phyloP scores from a whole-genome alignment of 1,140 invertebrate genomes.

The Homalodisca vitripennis region DNA sequence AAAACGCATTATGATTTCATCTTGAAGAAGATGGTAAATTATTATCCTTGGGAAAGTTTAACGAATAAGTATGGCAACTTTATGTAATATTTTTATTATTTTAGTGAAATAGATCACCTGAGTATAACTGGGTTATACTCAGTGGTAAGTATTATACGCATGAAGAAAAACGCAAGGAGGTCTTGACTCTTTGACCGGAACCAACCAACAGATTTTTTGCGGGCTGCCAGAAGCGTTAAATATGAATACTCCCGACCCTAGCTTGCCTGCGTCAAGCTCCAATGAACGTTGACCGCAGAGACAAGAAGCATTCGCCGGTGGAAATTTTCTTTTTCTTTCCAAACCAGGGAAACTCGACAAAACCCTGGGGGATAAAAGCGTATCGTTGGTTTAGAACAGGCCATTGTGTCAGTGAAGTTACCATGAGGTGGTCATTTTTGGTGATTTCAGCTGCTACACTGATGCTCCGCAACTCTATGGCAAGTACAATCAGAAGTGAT shows the following conservation, averaged over 20 bases:
- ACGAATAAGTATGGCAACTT: too few species aligned
- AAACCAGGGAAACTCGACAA: background rate
- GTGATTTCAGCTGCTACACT: background rate
- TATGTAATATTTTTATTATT: too few species aligned
- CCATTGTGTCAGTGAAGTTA: background rate
- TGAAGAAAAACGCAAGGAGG: too few species aligned
- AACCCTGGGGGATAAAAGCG: background rate
- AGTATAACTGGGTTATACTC: too few species aligned
- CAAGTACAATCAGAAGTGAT: background rate
- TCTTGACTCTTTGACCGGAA: too few species aligned
- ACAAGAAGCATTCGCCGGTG: background rate
- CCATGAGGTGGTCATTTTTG: background rate
- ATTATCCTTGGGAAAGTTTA: too few species aligned
- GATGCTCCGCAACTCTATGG: background rate
- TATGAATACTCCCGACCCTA: conserved; percentile 11
- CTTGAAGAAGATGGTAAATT: too few species aligned
- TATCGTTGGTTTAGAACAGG: background rate
- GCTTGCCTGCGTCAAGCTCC: conserved; percentile 2
- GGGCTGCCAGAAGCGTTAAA: background rate
- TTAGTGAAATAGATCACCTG: too few species aligned
- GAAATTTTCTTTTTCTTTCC: conserved; percentile 9
- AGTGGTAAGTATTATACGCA: too few species aligned
- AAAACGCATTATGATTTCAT: too few species aligned
- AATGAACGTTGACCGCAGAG: background rate
- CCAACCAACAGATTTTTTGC: background rate